Evolutionary conservation across 2,113 vertebrate genomes (phyloP).

Genomic region (Panurus biarmicus): DNA sequence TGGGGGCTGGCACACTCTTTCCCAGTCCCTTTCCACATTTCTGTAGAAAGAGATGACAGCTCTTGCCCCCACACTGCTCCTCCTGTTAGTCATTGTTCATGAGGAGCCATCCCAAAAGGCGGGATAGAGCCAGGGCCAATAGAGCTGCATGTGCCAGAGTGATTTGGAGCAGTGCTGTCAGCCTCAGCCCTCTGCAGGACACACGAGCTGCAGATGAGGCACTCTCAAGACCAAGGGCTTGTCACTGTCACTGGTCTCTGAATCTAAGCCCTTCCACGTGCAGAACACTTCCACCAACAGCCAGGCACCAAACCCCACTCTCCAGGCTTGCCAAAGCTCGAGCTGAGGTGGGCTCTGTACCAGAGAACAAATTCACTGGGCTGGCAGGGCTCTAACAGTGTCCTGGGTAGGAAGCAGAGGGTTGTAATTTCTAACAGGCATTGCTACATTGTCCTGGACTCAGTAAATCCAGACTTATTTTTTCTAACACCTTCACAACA

Average conservation of each 20-base stretch:
- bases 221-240: background rate
- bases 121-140: background rate
- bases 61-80: background rate
- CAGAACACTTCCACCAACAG: background rate
- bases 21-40: background rate
- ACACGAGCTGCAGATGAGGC: rapidly evolving
- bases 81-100: background rate
- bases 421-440: background rate
- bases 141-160: background rate
- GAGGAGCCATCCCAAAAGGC: background rate
- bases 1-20: background rate
- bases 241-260: background rate
- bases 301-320: background rate
- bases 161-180: background rate
- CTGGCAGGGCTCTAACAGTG: background rate
- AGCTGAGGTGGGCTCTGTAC: background rate
- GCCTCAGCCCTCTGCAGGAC: background rate
- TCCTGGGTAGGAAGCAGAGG: background rate
- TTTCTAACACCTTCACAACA: background rate
- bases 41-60: background rate
- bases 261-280: background rate
- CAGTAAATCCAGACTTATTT: background rate
- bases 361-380: rapidly evolving
- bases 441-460: background rate
- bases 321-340: background rate